Evolutionary conservation across 2,888 invertebrate species (phyloP), one percentile per base, ranked within the genome.

Genomic region (Hirtodrosophila duncani): DNA sequence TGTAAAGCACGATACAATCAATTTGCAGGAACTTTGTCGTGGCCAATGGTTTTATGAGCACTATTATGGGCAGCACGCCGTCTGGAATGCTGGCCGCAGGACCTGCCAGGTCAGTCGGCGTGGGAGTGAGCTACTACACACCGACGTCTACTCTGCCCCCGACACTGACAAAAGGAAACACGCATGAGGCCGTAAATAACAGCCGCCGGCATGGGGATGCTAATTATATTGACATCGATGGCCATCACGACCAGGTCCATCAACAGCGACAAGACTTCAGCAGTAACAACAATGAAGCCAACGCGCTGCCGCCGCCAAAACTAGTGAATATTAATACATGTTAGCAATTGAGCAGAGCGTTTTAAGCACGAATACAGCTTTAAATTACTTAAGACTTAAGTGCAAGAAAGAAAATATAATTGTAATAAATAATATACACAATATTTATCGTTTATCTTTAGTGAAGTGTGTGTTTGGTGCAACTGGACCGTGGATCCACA

Each of bases 1-100:
- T 67, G 21, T 60, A 50, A 43, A 48, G 23, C 48, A 48, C 53
- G 75, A 74, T 75, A 75, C 55, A 55, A 79, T 77, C 72, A 72
- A 69, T 80, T 77, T 81, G 39, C 85, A 90, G 90, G 71, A 89
- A 90, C 80, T 86, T 91, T 71, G 91, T 91, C 45, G 91, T 90
- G 53, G 90, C 90, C 38, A 89, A 90, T 36, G 90, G 90, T 43
- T 87, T 90, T 80, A 90, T 91, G 82, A 87, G 84, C 80, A 85
- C 86, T 66, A 85, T 87, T 69, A 85, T 84, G 83, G 77, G 84
- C 82, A 27, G 31, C 64, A 43, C 44, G 13, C 67, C 37, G 14
- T 24, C 53, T 33, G 41, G 37, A 10, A 24, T 30, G 17, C 49
- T 65, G 38, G 46, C 70, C 11, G 42, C 53, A 10, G 21, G 46